Conservation (phyloP, 2,797 vertebrate species). For the Nasua narica region DNA sequence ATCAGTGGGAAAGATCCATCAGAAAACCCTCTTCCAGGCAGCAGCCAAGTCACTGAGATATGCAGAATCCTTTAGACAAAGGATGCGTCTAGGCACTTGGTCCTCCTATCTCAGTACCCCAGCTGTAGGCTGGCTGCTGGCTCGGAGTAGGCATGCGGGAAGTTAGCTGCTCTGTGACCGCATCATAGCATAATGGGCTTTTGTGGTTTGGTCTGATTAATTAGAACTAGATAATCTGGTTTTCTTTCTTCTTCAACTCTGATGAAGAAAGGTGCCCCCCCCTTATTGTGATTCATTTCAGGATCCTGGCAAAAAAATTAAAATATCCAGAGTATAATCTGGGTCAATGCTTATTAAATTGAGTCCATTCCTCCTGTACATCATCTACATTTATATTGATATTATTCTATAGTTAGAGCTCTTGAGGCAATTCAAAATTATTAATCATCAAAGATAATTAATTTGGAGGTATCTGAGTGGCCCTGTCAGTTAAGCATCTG, state of each 20-base stretch:
- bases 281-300: background rate
- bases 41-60: background rate
- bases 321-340: background rate
- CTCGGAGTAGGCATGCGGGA: background rate
- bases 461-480: background rate
- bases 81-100: background rate
- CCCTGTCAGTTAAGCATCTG: no score
- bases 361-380: background rate
- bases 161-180: background rate
- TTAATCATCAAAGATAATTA: background rate
- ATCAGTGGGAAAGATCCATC: background rate
- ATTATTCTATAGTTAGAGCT: background rate
- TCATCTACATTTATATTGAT: background rate
- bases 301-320: background rate
- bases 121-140: background rate
- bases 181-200: background rate
- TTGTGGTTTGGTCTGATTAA: background rate
- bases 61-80: background rate
- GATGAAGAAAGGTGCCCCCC: background rate
- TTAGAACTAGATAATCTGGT: background rate
- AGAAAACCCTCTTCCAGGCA: background rate
- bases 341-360: background rate
- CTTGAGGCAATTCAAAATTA: background rate
- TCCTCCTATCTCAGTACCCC: background rate
- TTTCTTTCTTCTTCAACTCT: background rate